These are phyloP conservation scores for Polyommatus iphigenia DNA, from an alignment of 2,888 invertebrate genomes.

Conservation along the genomic window DNA sequence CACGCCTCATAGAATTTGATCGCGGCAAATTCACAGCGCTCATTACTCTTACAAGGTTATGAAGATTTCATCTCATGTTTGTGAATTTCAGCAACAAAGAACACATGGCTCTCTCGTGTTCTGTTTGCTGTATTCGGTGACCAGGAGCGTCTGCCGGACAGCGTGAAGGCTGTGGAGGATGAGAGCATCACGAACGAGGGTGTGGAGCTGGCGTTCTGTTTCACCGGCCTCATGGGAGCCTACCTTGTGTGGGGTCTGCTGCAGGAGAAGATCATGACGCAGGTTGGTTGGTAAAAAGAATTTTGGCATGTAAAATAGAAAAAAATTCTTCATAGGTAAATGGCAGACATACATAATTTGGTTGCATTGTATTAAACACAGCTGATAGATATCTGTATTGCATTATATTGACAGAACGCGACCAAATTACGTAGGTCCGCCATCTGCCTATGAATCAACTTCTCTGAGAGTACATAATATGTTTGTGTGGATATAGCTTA, in stretches of 20 bases:
- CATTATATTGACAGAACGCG: too few relatives aligned
- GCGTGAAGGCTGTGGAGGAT: slow-evolving; percentile 44
- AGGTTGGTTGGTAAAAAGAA: slow-evolving; percentile 64
- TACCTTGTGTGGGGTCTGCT: slow-evolving; percentile 98
- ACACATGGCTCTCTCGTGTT: slow-evolving; percentile 51
- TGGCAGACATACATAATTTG: not conserved
- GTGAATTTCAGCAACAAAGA: slow-evolving; percentile 49
- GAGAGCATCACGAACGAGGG: slow-evolving; percentile 51
- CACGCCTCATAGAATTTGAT: too few relatives aligned
- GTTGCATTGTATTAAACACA: too few relatives aligned
- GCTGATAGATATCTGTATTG: too few relatives aligned
- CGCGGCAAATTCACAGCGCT: too few relatives aligned
- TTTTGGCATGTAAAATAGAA: not conserved
- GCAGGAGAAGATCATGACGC: slow-evolving; percentile 99
- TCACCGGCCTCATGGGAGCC: slow-evolving; percentile 92
- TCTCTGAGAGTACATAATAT: too few relatives aligned
- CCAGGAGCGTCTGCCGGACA: slow-evolving; percentile 60
- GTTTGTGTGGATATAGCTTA: too few relatives aligned
- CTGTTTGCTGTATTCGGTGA: slow-evolving; percentile 62
- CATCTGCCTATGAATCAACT: too few relatives aligned
- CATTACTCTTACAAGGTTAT: too few relatives aligned
- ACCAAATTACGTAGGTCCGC: too few relatives aligned
- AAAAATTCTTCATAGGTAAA: not conserved
- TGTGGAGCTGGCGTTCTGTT: slow-evolving; percentile 83
- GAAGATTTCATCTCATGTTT: not conserved